Evolutionary conservation across 2,797 vertebrate species (phyloP).

Genomic region (Onychomys arenicola): DNA sequence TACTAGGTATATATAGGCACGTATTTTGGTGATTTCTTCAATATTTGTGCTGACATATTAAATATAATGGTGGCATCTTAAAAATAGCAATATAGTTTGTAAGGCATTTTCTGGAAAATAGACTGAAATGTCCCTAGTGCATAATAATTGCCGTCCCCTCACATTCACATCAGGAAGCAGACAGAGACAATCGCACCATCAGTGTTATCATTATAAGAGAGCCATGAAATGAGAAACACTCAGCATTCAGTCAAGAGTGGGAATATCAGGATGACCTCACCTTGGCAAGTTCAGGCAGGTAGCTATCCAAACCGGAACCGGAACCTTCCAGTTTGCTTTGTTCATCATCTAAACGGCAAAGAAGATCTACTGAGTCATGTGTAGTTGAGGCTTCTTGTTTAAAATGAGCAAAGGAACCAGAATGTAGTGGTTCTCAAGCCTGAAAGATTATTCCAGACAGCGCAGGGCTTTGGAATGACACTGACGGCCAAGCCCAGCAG

Average conservation of each 20-base stretch:
- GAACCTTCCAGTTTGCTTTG: slow-evolving; percentile 93
- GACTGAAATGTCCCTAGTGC: not conserved
- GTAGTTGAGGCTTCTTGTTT: not conserved
- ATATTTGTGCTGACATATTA: not conserved
- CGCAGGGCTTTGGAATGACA: not conserved
- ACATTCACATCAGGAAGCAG: not conserved
- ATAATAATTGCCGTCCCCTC: not conserved
- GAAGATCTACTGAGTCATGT: not conserved
- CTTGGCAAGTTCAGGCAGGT: slow-evolving; percentile 91
- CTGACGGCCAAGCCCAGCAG: not conserved
- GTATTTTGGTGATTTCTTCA: slow-evolving; percentile 14
- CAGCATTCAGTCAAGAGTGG: not conserved
- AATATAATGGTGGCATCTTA: not conserved
- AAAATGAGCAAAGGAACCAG: not conserved
- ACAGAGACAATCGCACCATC: not conserved
- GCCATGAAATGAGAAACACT: not conserved
- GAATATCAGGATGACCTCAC: slow-evolving; percentile 78
- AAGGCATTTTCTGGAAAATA: not conserved
- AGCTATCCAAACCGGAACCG: slow-evolving; percentile 94
- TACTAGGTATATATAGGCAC: not conserved
- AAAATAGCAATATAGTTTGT: not conserved
- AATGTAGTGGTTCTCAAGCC: not conserved
- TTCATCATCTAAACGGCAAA: slow-evolving; percentile 93
- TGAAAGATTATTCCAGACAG: not conserved
- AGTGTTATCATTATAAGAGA: not conserved